A percentile compares a stretch with the other conserved stretches of the same genome.
Conservation (phyloP, 2,113 vertebrate genomes). For the Eidolon helvum region DNA sequence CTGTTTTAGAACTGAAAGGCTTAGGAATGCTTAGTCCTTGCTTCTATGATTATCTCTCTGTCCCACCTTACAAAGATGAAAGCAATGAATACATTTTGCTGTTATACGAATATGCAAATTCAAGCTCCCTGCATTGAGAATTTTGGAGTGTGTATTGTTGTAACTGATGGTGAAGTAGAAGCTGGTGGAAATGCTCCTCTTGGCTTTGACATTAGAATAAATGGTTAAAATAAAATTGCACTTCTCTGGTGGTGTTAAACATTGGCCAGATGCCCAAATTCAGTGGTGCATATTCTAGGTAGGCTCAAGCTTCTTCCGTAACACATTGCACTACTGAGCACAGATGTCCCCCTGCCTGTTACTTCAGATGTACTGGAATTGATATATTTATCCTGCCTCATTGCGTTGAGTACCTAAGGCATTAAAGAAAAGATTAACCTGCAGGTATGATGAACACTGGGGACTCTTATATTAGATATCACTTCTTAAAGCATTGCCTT, state of each 20-base stretch:
- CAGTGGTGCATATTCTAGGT: not conserved
- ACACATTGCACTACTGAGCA: conserved; percentile 55
- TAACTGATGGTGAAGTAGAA: not conserved
- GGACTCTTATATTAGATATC: conserved; percentile 44
- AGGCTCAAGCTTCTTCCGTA: conserved; percentile 65
- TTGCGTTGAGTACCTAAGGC: conserved; percentile 63
- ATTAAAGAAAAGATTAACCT: conserved; percentile 75
- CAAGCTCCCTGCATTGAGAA: not conserved
- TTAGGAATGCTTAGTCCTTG: not conserved
- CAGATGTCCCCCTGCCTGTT: conserved; percentile 65
- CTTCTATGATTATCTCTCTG: conserved; percentile 5
- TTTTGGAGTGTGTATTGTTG: not conserved
- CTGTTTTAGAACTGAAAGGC: not conserved
- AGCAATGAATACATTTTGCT: not conserved
- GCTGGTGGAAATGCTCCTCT: conserved; percentile 42
- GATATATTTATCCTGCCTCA: conserved; percentile 70
- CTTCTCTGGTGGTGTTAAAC: conserved; percentile 36
- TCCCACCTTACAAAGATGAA: not conserved
- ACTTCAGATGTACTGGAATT: conserved; percentile 70
- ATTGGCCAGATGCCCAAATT: conserved; percentile 46
- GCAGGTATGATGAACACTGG: conserved; percentile 43
- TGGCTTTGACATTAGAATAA: conserved; percentile 30
- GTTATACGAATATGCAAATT: not conserved
- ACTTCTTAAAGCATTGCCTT: conserved; percentile 59
- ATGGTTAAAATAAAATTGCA: conserved; percentile 64